Conservation (phyloP, 2,797 vertebrate species). For the Sorex maritimensis region DNA sequence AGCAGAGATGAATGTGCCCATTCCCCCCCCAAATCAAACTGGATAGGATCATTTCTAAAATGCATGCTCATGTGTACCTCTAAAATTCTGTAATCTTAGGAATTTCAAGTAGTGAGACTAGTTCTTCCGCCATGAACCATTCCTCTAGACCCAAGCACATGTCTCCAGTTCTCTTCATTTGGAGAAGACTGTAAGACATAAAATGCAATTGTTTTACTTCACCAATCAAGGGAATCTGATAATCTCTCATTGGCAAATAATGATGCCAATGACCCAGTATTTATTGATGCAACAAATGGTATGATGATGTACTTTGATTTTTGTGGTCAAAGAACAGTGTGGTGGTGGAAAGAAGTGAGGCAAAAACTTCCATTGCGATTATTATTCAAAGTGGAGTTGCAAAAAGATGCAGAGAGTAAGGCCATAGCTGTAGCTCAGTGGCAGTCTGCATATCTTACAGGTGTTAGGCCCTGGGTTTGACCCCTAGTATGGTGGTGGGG, state of each 20-base stretch:
- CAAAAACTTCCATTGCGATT: neutral
- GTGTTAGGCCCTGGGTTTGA: too few species aligned
- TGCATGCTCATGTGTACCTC: neutral
- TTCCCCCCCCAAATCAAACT: neutral
- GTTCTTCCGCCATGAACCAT: conserved; percentile 28
- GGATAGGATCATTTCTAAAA: conserved; percentile 33
- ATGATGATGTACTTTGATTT: neutral
- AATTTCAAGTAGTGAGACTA: conserved; percentile 23
- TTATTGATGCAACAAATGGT: neutral
- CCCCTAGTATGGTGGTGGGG: too few species aligned
- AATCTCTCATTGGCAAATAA: neutral
- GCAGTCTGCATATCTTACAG: too few species aligned
- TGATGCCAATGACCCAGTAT: neutral
- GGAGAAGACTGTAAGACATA: conserved; percentile 13
- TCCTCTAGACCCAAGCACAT: conserved; percentile 40
- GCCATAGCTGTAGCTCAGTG: neutral
- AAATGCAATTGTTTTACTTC: conserved; percentile 43
- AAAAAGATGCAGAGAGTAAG: neutral
- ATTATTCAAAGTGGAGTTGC: neutral
- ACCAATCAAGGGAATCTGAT: neutral
- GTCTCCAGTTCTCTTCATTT: conserved; percentile 14
- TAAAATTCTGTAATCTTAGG: neutral
- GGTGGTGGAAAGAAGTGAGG: neutral
- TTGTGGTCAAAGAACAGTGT: conserved; percentile 13
- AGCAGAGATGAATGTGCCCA: too few species aligned